Evolutionary conservation across 1,140 invertebrate species (phyloP), one percentile per base, ranked within the genome.

Genomic region (Centruroides vittatus): DNA sequence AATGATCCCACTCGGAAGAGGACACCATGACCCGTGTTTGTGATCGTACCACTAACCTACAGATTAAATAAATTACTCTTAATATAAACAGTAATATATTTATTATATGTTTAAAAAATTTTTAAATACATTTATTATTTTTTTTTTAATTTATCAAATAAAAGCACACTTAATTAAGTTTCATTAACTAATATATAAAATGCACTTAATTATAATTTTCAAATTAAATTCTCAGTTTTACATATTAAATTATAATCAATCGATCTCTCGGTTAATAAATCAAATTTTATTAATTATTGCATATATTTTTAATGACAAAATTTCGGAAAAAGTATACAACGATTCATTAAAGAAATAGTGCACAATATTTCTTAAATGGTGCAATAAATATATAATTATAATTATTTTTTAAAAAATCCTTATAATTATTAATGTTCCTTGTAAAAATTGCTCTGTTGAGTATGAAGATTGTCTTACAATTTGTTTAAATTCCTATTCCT

Each of bases 11-110:
- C 49, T 35, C 56, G 55, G 47, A 64, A 64, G 36, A 64, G 58
- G 11, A 64, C 50, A 41, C 62, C 60, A 23, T 64, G 62, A 11
- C 62, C 62, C 11, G 62, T 64, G 23, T 64, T 64, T 59, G 57
- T 61, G 13, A 64, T 64, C 2, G 41, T 60, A n/a, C 62, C 62
- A 47, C 62, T 64, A 4, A 64, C 62, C 62, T 64, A 41, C 5
- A 55, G 10, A 46, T 53, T 41, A 41, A 41, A 53, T 6, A 8
- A 12, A 51, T 51, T 34, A n/a, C 12, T 51, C 49, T 12, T 51
- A 12, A 51, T 34, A 51, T 34, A 12, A 51, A 12, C 34, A 1
- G 12, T n/a, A 12, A 51, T 51, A 12, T 51, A n/a, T 51, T n/a
- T 34, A 51, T 51, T 51, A 51, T 34, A 51, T 34, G 34, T 51